Evolutionary conservation across 2,113 vertebrate genomes (phyloP), one percentile per base, ranked within the genome.

Genomic region (Seriola quinqueradiata): DNA sequence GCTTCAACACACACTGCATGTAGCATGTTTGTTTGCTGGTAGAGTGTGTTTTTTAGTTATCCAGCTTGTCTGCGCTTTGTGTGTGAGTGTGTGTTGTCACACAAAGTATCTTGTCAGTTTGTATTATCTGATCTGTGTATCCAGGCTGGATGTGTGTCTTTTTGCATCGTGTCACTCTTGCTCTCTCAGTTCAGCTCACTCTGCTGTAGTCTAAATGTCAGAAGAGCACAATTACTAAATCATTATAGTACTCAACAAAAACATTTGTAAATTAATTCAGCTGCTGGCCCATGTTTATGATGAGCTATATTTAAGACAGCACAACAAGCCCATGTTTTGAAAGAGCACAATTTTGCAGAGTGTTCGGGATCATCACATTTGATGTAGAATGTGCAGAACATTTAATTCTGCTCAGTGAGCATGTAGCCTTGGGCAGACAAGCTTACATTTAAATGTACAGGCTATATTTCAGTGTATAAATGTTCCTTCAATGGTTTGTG

Each of bases 41-140:
- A 36, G 21, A 71, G 9, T 13, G 65, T 36, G 40, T 12, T 21
- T 55, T 61, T 38, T 19, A 55, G 19, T 38, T 54, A 38, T 69
- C 34, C 64, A 48, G 55, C 12, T 36, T 69, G 40, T 64, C 48
- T 28, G 16, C 25, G 52, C 50, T 70, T 65, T 63, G 46, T 79
- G 55, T 55, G n/a, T 64, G 70, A 13, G 42, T 46, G 50, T 21
- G 54, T 55, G n/a, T 79, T 57, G 19, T 63, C 70, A 21, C 34
- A 61, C 34, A 52, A 25, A 70, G 11, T 28, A 34, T 61, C 19
- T 84, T 84, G 70, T 69, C 75, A 74, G 48, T 71, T 80, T 76
- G 32, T 58, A 36, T 76, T 71, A 71, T 59, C 4, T 52, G 52
- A 75, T 71, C 12, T 70, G 67, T 70, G 55, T 36, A 21, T 70